A percentile compares a stretch with the other conserved stretches of the same genome.
Evolutionary conservation across 2,888 invertebrate species (phyloP).

Genomic region (Lymantria monacha): DNA sequence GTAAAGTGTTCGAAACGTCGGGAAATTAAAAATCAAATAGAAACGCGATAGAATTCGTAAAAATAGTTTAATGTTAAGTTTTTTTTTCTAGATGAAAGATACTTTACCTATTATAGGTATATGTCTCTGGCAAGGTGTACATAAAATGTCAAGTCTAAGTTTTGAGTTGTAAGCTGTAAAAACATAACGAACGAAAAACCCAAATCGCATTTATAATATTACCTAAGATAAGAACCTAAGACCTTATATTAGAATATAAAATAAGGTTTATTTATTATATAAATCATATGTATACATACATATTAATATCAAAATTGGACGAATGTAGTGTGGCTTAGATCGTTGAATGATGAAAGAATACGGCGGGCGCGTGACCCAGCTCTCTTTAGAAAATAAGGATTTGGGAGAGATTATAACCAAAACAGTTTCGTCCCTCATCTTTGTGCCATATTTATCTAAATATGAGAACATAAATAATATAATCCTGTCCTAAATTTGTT

Average conservation of each 20-base stretch:
- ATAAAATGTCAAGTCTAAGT: not conserved
- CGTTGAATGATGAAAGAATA: constrained; percentile 47
- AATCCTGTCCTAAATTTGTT: not conserved
- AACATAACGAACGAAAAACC: not conserved
- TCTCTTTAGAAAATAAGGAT: constrained; percentile 32
- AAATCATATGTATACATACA: constrained; percentile 18
- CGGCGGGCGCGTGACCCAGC: constrained; percentile 51
- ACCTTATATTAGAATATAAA: too few species aligned
- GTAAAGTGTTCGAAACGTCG: too few species aligned
- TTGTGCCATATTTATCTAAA: constrained; percentile 1
- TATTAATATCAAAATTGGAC: constrained; percentile 48
- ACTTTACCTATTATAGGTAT: too few species aligned
- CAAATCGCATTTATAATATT: not conserved
- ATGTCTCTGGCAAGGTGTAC: too few species aligned
- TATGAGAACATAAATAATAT: not conserved
- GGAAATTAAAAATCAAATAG: too few species aligned
- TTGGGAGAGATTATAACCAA: constrained; percentile 49
- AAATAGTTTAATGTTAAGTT: too few species aligned
- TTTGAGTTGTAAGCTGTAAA: not conserved
- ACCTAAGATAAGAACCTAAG: not conserved
- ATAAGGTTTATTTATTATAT: not conserved
- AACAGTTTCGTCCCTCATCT: constrained; percentile 43
- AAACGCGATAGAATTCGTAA: too few species aligned
- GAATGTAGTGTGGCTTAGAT: constrained; percentile 48
- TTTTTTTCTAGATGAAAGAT: too few species aligned